phyloP scores from a whole-genome alignment of 2,113 vertebrate species.

The Grallaria varia region DNA sequence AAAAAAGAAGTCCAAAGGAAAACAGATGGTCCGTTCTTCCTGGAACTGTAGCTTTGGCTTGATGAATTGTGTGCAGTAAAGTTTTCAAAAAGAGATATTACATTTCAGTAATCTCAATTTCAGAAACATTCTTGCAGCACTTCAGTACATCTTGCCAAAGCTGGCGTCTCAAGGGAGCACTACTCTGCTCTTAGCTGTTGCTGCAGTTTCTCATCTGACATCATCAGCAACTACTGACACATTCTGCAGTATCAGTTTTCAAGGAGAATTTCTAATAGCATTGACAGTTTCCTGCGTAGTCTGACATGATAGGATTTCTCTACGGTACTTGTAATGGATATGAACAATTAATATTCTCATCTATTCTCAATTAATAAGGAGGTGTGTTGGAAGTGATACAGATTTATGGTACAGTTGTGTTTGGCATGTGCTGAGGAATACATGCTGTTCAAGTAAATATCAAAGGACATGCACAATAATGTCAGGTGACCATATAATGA shows the following conservation, averaged over 20 bases:
- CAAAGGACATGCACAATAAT: neutral
- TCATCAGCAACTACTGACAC: slow-evolving; percentile 22
- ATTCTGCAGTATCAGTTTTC: slow-evolving; percentile 11
- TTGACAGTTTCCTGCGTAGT: neutral
- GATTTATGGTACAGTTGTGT: neutral
- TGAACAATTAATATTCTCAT: neutral
- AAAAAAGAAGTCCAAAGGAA: neutral
- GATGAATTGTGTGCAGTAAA: slow-evolving; percentile 35
- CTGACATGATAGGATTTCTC: neutral
- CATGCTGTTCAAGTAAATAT: neutral
- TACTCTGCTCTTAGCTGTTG: neutral
- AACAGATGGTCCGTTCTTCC: slow-evolving; percentile 45
- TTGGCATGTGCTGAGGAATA: neutral
- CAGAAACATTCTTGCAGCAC: slow-evolving; percentile 32
- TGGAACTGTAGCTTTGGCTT: slow-evolving; percentile 16
- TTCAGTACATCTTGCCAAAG: slow-evolving; percentile 20
- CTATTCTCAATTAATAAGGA: neutral
- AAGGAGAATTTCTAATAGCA: slow-evolving; percentile 37
- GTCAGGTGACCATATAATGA: neutral
- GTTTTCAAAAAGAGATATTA: slow-evolving; percentile 28
- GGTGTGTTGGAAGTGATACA: neutral
- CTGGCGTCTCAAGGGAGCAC: neutral
- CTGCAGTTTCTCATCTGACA: slow-evolving; percentile 52
- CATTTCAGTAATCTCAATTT: slow-evolving; percentile 32
- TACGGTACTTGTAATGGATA: neutral